phyloP scores from a whole-genome alignment of 2,888 invertebrate genomes.

The Strigamia transsilvanica region DNA sequence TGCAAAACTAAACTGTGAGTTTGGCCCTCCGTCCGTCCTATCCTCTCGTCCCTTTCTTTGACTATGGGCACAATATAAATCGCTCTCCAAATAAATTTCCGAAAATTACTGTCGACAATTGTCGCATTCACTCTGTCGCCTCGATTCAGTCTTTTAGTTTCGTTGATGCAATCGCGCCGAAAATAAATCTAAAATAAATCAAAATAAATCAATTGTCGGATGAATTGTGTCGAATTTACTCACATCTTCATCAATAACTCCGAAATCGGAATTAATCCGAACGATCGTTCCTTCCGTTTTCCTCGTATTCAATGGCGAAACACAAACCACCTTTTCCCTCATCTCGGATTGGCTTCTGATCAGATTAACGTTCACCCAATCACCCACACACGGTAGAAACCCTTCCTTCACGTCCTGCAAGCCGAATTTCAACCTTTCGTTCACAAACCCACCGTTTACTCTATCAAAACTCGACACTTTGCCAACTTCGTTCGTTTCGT shows the following conservation, averaged over 20 bases:
- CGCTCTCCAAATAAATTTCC: slow-evolving; percentile 51
- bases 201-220: neutral
- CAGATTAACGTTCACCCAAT: slow-evolving; percentile 44
- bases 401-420: neutral
- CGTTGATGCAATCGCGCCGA: neutral
- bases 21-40: too few species aligned
- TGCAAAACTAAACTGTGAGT: neutral
- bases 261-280: neutral
- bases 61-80: neutral
- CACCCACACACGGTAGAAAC: slow-evolving; percentile 38
- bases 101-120: slow-evolving; percentile 1
- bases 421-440: neutral
- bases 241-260: slow-evolving; percentile 8
- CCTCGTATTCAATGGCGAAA: neutral
- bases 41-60: neutral
- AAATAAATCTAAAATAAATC: neutral
- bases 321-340: slow-evolving; percentile 49
- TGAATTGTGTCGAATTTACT: too few species aligned
- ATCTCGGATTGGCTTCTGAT: neutral
- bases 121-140: neutral
- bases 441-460: neutral
- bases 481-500: slow-evolving; percentile 15
- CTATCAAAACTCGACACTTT: slow-evolving; percentile 3
- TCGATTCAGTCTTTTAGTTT: neutral
- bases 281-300: neutral